A percentile compares a stretch with the other conserved stretches of the same genome.
Evolutionary conservation across 2,888 invertebrate species (phyloP).

Genomic region (Proisotoma minuta): DNA sequence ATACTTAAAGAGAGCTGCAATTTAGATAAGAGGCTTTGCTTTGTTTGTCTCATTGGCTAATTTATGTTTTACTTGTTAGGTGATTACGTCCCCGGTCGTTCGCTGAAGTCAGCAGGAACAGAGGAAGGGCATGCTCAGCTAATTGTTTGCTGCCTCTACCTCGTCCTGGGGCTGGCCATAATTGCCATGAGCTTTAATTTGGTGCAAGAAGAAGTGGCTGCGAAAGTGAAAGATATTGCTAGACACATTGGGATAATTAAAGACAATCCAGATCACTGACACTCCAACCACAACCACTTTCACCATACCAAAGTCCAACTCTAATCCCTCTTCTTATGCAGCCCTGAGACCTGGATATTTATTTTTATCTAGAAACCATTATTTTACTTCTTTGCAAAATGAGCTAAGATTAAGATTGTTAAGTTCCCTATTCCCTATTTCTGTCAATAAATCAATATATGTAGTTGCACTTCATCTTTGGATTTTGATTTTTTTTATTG

Average conservation of each 20-base stretch:
- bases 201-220: conserved; percentile 72
- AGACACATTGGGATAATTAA: conserved; percentile 64
- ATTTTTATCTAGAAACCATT: too few relatives aligned
- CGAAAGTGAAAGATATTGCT: conserved; percentile 67
- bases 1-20: too few relatives aligned
- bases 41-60: background rate
- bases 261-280: conserved; percentile 50
- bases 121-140: conserved; percentile 62
- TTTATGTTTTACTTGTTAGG: conserved; percentile 2
- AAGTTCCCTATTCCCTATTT: too few relatives aligned
- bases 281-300: background rate
- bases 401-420: too few relatives aligned
- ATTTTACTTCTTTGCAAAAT: too few relatives aligned
- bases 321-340: too few relatives aligned
- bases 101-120: conserved; percentile 49
- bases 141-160: conserved; percentile 72
- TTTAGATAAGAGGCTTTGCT: too few relatives aligned
- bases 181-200: conserved; percentile 81
- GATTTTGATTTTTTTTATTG: too few relatives aligned
- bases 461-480: too few relatives aligned
- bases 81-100: conserved; percentile 57
- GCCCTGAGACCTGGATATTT: too few relatives aligned
- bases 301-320: too few relatives aligned
- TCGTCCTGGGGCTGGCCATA: conserved; percentile 71
- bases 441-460: too few relatives aligned